Percentiles rank a stretch among this genome's conserved stretches.
Conservation (phyloP, 2,113 vertebrate genomes). For the Elanus axillaris region DNA sequence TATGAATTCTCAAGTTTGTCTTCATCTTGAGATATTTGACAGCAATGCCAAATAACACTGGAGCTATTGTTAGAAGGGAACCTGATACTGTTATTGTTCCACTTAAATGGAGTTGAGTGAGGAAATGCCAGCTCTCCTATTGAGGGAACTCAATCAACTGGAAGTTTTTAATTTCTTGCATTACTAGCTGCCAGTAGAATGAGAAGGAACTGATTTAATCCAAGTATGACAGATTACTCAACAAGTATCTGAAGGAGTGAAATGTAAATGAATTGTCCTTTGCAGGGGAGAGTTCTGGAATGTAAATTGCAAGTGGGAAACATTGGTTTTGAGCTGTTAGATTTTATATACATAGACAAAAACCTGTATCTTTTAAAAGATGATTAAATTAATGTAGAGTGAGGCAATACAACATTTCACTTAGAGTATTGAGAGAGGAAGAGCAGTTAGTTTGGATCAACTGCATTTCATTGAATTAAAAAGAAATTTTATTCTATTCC, state of each 20-base stretch:
- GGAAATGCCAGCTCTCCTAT: conserved; percentile 30
- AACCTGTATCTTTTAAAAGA: not conserved
- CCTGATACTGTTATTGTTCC: conserved; percentile 66
- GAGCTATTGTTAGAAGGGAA: conserved; percentile 60
- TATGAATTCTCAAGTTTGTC: conserved; percentile 39
- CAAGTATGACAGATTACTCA: conserved; percentile 41
- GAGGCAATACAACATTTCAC: not conserved
- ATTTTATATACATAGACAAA: not conserved
- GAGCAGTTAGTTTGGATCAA: not conserved
- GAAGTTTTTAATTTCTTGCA: conserved; percentile 59
- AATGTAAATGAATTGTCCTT: conserved; percentile 50
- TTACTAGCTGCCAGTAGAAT: conserved; percentile 38
- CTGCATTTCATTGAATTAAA: not conserved
- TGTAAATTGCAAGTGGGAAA: not conserved
- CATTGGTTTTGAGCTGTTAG: not conserved
- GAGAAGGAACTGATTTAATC: conserved; percentile 50
- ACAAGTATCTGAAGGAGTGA: conserved; percentile 16
- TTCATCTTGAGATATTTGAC: conserved; percentile 41
- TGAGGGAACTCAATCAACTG: conserved; percentile 49
- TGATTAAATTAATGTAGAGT: not conserved
- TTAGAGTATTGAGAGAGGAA: not conserved
- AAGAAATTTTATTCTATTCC: not conserved
- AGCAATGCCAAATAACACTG: conserved; percentile 30
- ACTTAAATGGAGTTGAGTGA: conserved; percentile 9
- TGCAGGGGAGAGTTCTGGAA: not conserved